Base-by-base conservation (phyloP, 2,113 vertebrate genomes). In the Sitta europaea region DNA sequence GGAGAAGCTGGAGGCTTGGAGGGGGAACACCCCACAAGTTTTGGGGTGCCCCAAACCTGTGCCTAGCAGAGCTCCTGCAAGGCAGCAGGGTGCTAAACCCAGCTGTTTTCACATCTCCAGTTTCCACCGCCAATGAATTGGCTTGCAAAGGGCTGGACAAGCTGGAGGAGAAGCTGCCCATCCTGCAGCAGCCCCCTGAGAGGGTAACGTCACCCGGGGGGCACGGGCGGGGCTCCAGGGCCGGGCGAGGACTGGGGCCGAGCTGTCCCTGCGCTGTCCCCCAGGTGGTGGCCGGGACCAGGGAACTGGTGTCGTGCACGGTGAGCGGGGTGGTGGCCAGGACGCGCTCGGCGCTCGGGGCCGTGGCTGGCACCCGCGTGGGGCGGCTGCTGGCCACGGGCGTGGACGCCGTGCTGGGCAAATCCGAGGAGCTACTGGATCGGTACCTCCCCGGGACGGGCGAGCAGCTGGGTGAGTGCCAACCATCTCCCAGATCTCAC, bases 151-250 rank as follows among this genome's bases (percentile, higher is more conserved):
- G 98, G 25, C 88, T 99, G 94, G 98, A 98, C 71, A 99, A 98
- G 89, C 96, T 98, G 96, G 98, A 99, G 88, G 98, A 98, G 83
- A 98, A 97, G 28, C 93, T 99, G 61, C 99, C 99, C 6, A 97
- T 99, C 96, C 98, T 99, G 86, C 98, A 99, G 54, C 98, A 99
- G 90, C 99, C 98, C 10, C 97, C 99, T 0, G 98, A 98, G 68
- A 97, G 98, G 99, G 99, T 99, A 86, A 91, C 4, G 2, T 5
- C 84, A 2, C 9, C 35, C 14, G 11, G 36, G 74, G 83, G 16
- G 0, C 29, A 9, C 2, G 3, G 47, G 11, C 35, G 7, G 43
- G 43, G 31, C 27, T 6, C 12, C 17, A 1, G 31, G 0, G 0
- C 19, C 3, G 25, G 5, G 43, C 4, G 1, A 12, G 47, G 24